Percentiles rank a stretch among this genome's conserved stretches.
Conservation (phyloP, 2,888 invertebrate species). For the Danaus chrysippus region DNA sequence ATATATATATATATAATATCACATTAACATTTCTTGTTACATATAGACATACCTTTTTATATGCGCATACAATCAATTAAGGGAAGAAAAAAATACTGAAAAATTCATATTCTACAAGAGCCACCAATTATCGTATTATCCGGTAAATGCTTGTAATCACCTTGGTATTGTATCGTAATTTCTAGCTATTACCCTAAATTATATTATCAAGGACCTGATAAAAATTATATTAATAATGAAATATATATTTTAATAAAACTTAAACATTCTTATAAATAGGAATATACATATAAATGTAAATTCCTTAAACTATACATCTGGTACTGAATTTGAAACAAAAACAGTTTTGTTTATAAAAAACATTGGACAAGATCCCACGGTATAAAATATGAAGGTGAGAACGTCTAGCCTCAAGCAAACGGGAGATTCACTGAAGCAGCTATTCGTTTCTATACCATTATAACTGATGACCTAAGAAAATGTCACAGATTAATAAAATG, state of each 20-base stretch:
- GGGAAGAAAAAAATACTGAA: slow-evolving; percentile 9
- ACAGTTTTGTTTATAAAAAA: slow-evolving; percentile 35
- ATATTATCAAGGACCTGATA: slow-evolving; percentile 26
- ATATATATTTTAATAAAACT: slow-evolving; percentile 15
- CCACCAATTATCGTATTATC: slow-evolving; percentile 69
- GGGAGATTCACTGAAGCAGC: slow-evolving; percentile 75
- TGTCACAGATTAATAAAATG: slow-evolving; percentile 49
- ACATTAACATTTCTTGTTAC: too few relatives aligned
- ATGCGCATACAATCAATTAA: background rate
- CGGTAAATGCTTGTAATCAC: slow-evolving; percentile 74
- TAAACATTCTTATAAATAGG: too few relatives aligned
- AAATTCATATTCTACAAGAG: slow-evolving; percentile 54
- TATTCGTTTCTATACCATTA: slow-evolving; percentile 48
- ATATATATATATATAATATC: too few relatives aligned
- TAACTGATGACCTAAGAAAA: slow-evolving; percentile 40
- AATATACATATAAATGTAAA: too few relatives aligned
- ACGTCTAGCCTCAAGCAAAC: slow-evolving; percentile 73
- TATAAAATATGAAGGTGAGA: slow-evolving; percentile 68
- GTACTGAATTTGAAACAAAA: background rate
- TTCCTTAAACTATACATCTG: background rate
- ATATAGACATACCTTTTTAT: background rate
- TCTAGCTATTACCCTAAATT: slow-evolving; percentile 53
- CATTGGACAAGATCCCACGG: slow-evolving; percentile 68
- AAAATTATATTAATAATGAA: slow-evolving; percentile 23
- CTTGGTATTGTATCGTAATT: slow-evolving; percentile 64